These are phyloP conservation scores for Leptopilina myrica DNA, from an alignment of 2,888 invertebrate genomes.

Conservation along the genomic window DNA sequence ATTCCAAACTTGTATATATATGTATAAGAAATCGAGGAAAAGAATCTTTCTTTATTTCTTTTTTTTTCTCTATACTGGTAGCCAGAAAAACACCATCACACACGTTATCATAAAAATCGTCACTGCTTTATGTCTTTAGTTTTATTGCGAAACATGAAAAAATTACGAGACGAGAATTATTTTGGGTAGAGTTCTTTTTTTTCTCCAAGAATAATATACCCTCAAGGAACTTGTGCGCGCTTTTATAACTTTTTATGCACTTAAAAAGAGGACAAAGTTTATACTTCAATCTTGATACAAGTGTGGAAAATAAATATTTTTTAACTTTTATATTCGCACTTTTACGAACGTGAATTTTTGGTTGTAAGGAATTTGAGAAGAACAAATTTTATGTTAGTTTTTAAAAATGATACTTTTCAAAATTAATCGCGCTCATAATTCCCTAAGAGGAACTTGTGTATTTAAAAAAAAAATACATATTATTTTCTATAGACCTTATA, in stretches of 20 bases:
- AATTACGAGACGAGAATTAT: constrained; percentile 11
- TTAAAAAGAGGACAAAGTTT: neutral
- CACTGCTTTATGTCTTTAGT: constrained; percentile 11
- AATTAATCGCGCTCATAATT: too few species aligned
- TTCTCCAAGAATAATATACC: neutral
- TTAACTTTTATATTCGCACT: neutral
- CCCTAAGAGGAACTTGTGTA: too few species aligned
- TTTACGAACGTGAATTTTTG: too few species aligned
- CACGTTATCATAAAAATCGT: constrained; percentile 27
- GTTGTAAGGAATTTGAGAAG: too few species aligned
- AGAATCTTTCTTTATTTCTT: neutral
- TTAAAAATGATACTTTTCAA: too few species aligned
- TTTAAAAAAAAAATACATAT: too few species aligned
- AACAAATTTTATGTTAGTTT: too few species aligned
- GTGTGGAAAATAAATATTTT: constrained; percentile 1
- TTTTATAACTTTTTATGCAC: constrained; percentile 6
- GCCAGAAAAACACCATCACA: neutral
- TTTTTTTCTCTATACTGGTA: neutral
- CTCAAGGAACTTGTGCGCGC: neutral
- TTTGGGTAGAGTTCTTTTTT: constrained; percentile 16
- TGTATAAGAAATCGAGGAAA: constrained; percentile 6
- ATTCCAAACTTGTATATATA: neutral
- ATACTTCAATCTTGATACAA: constrained; percentile 6
- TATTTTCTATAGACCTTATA: neutral
- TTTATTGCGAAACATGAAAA: constrained; percentile 34